Percentiles rank a stretch among this genome's conserved stretches.
Evolutionary conservation across 1,140 invertebrate genomes (phyloP).

Genomic region (Drosophila sulfurigaster): DNA sequence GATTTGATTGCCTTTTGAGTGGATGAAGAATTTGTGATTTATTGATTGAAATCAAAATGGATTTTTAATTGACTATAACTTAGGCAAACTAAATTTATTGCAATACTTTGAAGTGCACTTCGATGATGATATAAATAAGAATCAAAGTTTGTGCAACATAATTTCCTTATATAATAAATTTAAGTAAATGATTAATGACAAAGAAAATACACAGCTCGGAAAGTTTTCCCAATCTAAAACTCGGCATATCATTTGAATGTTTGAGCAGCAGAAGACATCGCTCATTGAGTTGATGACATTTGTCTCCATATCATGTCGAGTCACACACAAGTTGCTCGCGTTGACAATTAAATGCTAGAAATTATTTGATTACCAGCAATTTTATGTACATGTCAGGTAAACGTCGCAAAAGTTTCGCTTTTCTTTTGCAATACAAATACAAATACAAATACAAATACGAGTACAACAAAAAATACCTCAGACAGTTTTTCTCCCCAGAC

Average conservation of each 20-base stretch:
- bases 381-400: conserved; percentile 57
- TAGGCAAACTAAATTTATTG: not conserved
- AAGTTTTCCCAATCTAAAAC: not conserved
- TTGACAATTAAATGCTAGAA: conserved; percentile 76
- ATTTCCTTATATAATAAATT: not conserved
- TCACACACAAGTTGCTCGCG: conserved; percentile 49
- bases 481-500: conserved; percentile 22
- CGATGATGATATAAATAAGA: not conserved
- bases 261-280: conserved; percentile 3
- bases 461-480: conserved; percentile 38
- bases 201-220: not conserved
- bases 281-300: conserved; percentile 46
- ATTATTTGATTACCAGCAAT: conserved; percentile 78
- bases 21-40: conserved; percentile 2
- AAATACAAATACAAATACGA: conserved; percentile 14
- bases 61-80: conserved; percentile 6
- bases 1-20: not conserved
- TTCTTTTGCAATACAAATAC: conserved; percentile 47
- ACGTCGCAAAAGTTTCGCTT: conserved; percentile 69
- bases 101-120: not conserved
- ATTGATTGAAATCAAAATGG: conserved; percentile 11
- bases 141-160: not conserved
- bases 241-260: conserved; percentile 8
- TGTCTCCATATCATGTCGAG: conserved; percentile 45
- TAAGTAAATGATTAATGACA: not conserved